phyloP scores from a whole-genome alignment of 2,888 invertebrate genomes.

The Gandaritis pyraliata region DNA sequence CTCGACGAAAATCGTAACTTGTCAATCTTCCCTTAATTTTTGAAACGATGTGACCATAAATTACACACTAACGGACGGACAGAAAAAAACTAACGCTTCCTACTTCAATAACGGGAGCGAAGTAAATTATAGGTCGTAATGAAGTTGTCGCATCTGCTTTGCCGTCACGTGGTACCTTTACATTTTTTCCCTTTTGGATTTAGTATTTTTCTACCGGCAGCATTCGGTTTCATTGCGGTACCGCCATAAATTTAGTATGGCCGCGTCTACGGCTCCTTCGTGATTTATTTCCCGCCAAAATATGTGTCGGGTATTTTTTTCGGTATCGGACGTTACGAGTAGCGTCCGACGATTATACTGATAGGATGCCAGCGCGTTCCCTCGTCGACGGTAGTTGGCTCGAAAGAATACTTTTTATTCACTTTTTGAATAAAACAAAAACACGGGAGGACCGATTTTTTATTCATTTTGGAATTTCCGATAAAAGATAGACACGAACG shows the following conservation, averaged over 20 bases:
- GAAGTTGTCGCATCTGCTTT: slow-evolving; percentile 78
- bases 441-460: slow-evolving; percentile 61
- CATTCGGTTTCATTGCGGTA: slow-evolving; percentile 53
- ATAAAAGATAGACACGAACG: slow-evolving; percentile 67
- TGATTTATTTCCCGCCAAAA: slow-evolving; percentile 84
- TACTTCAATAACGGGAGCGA: slow-evolving; percentile 79
- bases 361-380: slow-evolving; percentile 76
- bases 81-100: slow-evolving; percentile 73
- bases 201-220: slow-evolving; percentile 42
- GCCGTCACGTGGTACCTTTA: slow-evolving; percentile 52
- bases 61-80: slow-evolving; percentile 69
- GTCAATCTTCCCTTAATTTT: slow-evolving; percentile 61
- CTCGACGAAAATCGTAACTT: slow-evolving; percentile 43
- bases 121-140: slow-evolving; percentile 78
- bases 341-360: slow-evolving; percentile 79
- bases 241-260: slow-evolving; percentile 81
- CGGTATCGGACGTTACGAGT: slow-evolving; percentile 78
- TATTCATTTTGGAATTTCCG: slow-evolving; percentile 51
- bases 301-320: slow-evolving; percentile 74
- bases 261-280: slow-evolving; percentile 67
- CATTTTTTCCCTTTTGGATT: slow-evolving; percentile 48
- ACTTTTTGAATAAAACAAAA: slow-evolving; percentile 66
- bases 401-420: slow-evolving; percentile 64
- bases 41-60: slow-evolving; percentile 72
- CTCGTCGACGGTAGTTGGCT: slow-evolving; percentile 77